phyloP scores from a whole-genome alignment of 2,797 vertebrate species.

The Myripristis murdjan region DNA sequence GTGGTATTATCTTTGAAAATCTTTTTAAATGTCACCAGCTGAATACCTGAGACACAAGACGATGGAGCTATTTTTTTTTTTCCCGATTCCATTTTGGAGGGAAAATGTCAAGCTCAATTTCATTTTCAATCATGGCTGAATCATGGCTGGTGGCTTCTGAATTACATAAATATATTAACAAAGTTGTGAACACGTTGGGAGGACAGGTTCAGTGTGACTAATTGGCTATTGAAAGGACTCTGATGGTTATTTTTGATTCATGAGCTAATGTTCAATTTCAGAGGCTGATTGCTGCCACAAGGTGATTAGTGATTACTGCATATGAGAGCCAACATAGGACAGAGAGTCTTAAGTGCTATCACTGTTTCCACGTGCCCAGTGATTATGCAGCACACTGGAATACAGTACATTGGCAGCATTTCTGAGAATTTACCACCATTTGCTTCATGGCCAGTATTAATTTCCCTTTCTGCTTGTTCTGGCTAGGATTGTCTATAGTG shows the following conservation, averaged over 20 bases:
- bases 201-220: slow-evolving; percentile 51
- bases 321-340: not conserved
- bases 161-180: slow-evolving; percentile 36
- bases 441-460: not conserved
- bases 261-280: slow-evolving; percentile 56
- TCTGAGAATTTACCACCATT: too few species aligned
- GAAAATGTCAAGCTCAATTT: slow-evolving; percentile 67
- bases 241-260: slow-evolving; percentile 51
- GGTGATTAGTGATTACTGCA: slow-evolving; percentile 49
- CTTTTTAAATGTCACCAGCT: slow-evolving; percentile 78
- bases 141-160: slow-evolving; percentile 33
- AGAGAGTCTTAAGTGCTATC: slow-evolving; percentile 38
- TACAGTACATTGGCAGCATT: too few species aligned
- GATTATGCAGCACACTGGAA: not conserved
- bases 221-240: slow-evolving; percentile 52
- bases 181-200: slow-evolving; percentile 28
- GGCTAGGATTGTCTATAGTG: not conserved
- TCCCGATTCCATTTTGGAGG: slow-evolving; percentile 32
- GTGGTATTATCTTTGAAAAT: slow-evolving; percentile 53
- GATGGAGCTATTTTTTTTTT: slow-evolving; percentile 36
- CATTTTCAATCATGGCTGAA: slow-evolving; percentile 51
- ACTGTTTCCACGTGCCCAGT: not conserved
- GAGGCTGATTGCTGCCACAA: slow-evolving; percentile 47
- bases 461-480: not conserved
- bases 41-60: slow-evolving; percentile 54